These are phyloP conservation scores for Patella vulgata DNA, from an alignment of 1,140 invertebrate species.

Conservation along the genomic window DNA sequence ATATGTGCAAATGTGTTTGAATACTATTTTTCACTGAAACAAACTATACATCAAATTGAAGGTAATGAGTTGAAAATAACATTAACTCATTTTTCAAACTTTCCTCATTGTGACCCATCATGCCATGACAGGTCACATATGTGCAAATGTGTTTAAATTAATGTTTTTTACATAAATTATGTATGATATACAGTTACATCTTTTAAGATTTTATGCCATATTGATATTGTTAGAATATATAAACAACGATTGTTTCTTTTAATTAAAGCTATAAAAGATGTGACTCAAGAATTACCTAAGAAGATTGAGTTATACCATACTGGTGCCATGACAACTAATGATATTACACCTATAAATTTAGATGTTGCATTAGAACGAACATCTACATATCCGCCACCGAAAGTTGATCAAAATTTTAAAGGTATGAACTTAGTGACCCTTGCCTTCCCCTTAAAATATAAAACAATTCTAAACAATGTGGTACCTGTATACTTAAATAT, in stretches of 20 bases:
- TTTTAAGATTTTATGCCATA: background rate
- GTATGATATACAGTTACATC: background rate
- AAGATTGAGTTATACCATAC: conserved; percentile 39
- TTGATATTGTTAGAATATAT: background rate
- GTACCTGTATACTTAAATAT: too few species aligned
- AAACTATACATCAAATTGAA: too few species aligned
- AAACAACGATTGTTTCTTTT: conserved; percentile 2
- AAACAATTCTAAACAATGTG: too few species aligned
- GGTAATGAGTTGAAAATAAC: too few species aligned
- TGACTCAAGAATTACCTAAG: conserved; percentile 27
- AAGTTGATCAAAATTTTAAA: conserved; percentile 36
- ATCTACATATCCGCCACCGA: conserved; percentile 43
- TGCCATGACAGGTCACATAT: too few species aligned
- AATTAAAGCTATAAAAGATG: conserved; percentile 49
- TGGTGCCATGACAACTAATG: conserved; percentile 25
- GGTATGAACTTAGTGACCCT: too few species aligned
- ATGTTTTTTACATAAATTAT: background rate
- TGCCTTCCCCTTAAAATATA: too few species aligned
- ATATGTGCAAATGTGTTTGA: too few species aligned
- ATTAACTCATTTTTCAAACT: too few species aligned
- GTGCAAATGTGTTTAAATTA: background rate
- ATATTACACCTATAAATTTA: conserved; percentile 40
- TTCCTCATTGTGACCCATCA: too few species aligned
- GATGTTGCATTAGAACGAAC: conserved; percentile 42
- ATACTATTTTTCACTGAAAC: too few species aligned